These are phyloP conservation scores for Papilio elwesi DNA, from an alignment of 2,888 invertebrate species.

Conservation along the genomic window DNA sequence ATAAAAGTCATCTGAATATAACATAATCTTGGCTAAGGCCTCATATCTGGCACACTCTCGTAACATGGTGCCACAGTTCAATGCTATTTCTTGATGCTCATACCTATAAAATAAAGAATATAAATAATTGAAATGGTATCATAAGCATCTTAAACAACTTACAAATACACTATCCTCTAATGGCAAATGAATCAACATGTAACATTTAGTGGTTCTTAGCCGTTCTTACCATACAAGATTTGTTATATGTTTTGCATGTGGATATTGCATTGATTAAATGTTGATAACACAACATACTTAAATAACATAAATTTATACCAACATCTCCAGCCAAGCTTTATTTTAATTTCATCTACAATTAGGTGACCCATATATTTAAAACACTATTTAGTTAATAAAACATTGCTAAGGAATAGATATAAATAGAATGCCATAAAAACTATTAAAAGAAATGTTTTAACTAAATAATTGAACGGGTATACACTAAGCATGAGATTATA, in stretches of 20 bases:
- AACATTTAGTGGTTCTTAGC: too few species aligned
- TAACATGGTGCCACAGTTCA: constrained; percentile 99
- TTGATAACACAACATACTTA: too few species aligned
- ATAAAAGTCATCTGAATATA: constrained; percentile 99
- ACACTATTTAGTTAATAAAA: not conserved
- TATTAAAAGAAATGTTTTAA: not conserved
- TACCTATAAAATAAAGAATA: constrained; percentile 86
- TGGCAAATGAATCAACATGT: too few species aligned
- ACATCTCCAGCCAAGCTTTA: not conserved
- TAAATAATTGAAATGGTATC: not conserved
- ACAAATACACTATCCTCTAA: constrained; percentile 17
- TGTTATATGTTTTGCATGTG: too few species aligned
- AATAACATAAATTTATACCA: not conserved
- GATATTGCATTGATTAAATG: too few species aligned
- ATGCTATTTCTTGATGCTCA: constrained; percentile 99
- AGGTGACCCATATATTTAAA: not conserved
- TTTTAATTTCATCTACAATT: not conserved
- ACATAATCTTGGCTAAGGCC: constrained; percentile 98
- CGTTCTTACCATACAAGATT: too few species aligned
- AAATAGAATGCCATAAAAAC: not conserved
- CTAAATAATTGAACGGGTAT: not conserved
- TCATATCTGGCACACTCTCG: constrained; percentile 99
- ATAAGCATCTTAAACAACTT: not conserved
- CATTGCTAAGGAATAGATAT: not conserved
- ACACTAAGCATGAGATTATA: too few species aligned